Conservation (phyloP, 2,797 vertebrate genomes). For the Avahi laniger region DNA sequence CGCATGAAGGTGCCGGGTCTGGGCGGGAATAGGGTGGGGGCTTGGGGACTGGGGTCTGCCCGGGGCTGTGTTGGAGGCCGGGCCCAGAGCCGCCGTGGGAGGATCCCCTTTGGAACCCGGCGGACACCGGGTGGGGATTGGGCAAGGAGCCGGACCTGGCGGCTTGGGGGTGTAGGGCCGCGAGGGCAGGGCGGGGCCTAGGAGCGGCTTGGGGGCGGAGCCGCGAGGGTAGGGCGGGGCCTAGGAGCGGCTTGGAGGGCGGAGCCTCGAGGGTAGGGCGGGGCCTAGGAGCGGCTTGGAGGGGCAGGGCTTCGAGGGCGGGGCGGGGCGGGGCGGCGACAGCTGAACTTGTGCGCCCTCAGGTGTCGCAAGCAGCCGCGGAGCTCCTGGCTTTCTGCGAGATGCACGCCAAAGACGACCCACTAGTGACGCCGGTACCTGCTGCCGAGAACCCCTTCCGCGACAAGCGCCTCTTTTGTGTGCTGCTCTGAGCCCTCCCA, state of each 20-base stretch:
- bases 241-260: too few species aligned
- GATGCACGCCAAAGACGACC: conserved; percentile 91
- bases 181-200: neutral
- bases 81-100: neutral
- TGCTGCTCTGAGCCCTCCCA: conserved; percentile 74
- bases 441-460: conserved; percentile 83
- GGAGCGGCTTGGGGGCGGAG: neutral
- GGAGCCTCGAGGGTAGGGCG: neutral
- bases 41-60: neutral
- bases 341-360: neutral
- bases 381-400: conserved; percentile 93
- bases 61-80: neutral
- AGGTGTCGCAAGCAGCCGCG: conserved; percentile 94
- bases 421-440: conserved; percentile 84
- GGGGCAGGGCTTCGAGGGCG: neutral
- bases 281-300: neutral
- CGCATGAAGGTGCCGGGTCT: conserved; percentile 90
- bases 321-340: neutral
- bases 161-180: neutral
- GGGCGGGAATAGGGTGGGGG: neutral
- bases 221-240: too few species aligned
- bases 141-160: too few species aligned
- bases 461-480: conserved; percentile 82
- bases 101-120: rapidly evolving
- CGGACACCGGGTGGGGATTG: neutral